Evolutionary conservation across 2,797 vertebrate genomes (phyloP).

Genomic region (Sebastes reedi): DNA sequence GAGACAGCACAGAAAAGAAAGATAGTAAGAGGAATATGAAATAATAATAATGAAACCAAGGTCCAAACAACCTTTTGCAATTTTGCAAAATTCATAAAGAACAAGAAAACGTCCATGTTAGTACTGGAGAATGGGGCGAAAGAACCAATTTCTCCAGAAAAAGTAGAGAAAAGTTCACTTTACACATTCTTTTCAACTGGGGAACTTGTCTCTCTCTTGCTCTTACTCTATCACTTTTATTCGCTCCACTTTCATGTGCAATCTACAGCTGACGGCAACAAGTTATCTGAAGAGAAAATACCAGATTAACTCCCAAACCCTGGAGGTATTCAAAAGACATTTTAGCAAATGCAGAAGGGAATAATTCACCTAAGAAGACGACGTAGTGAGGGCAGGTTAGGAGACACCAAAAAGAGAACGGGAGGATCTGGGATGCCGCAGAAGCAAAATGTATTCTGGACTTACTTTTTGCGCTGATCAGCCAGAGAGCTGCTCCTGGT

Average conservation of each 20-base stretch:
- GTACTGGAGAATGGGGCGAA: background rate
- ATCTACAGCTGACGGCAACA: background rate
- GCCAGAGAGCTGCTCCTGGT: conserved; percentile 93
- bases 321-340: background rate
- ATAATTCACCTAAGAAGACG: background rate
- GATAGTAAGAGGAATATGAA: background rate
- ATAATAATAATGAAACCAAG: background rate
- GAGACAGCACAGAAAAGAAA: background rate
- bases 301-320: background rate
- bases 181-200: background rate
- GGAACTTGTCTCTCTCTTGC: background rate
- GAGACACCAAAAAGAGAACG: background rate
- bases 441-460: conserved; percentile 2
- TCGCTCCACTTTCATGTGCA: background rate
- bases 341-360: background rate
- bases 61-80: background rate
- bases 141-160: background rate
- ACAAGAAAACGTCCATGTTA: background rate
- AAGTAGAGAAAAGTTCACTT: background rate
- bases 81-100: background rate
- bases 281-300: background rate
- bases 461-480: conserved; percentile 94
- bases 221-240: background rate
- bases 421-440: background rate
- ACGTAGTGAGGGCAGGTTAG: background rate